phyloP scores from a whole-genome alignment of 1,140 invertebrate genomes.

The Venustaconcha ellipsiformis region DNA sequence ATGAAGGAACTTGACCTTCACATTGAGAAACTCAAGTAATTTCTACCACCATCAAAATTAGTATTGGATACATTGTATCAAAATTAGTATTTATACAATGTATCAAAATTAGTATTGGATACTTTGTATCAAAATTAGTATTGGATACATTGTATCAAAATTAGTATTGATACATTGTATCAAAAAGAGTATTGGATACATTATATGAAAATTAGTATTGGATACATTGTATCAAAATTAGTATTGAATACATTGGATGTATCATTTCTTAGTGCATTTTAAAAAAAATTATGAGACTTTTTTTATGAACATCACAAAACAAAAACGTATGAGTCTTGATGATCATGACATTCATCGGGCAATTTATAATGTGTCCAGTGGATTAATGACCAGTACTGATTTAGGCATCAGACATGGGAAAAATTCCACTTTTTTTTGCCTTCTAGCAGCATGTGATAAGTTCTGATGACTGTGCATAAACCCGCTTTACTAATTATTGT shows the following conservation, averaged over 20 bases:
- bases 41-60: not conserved
- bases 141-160: no score
- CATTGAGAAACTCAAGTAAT: constrained; percentile 77
- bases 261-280: not conserved
- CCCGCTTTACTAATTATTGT: no score
- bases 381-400: no score
- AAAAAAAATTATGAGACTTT: no score
- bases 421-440: not conserved
- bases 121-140: not conserved
- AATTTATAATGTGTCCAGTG: not conserved
- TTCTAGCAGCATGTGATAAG: no score
- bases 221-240: not conserved
- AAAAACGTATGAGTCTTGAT: no score
- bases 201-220: no score
- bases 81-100: not conserved
- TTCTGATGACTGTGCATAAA: no score
- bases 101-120: no score
- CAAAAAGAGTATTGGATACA: no score
- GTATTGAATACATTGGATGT: not conserved
- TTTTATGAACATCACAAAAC: no score
- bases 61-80: not conserved
- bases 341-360: not conserved
- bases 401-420: not conserved
- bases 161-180: no score
- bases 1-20: constrained; percentile 82